Percentiles rank a stretch among this genome's conserved stretches.
phyloP scores from a whole-genome alignment of 2,113 vertebrate species.

The Rhinopomastus cyanomelas region DNA sequence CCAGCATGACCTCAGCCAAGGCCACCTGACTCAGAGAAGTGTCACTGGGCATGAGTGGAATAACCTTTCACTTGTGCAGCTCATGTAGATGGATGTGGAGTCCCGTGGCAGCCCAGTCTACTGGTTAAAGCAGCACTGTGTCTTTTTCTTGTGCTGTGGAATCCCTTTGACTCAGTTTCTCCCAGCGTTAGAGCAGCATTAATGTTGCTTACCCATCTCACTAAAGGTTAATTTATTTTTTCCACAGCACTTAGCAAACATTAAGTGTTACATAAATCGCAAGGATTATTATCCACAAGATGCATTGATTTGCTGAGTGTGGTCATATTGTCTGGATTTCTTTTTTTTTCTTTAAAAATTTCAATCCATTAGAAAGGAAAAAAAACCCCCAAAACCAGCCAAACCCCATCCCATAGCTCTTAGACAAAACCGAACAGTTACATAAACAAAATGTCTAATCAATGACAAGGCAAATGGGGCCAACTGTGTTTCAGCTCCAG shows the following conservation, averaged over 20 bases:
- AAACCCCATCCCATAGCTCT: background rate
- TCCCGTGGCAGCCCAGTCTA: fast-evolving
- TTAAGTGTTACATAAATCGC: constrained; percentile 57
- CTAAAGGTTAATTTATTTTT: constrained; percentile 44
- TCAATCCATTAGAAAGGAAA: constrained; percentile 9
- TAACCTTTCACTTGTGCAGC: background rate
- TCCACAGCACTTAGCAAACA: constrained; percentile 40
- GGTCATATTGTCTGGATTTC: constrained; percentile 24
- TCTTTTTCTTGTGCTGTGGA: background rate
- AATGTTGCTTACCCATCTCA: background rate
- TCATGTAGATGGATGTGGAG: background rate
- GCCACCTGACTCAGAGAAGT: background rate
- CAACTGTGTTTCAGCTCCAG: background rate
- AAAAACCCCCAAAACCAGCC: too few relatives aligned
- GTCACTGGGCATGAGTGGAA: background rate
- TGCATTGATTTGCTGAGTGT: constrained; percentile 40
- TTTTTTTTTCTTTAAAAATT: constrained; percentile 18
- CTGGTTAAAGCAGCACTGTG: background rate
- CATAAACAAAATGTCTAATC: background rate
- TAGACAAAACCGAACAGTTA: background rate
- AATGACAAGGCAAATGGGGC: background rate
- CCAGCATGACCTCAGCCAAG: background rate
- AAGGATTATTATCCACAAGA: background rate
- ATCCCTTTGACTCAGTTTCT: background rate
- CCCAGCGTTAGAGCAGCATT: background rate